Percentiles rank a stretch among this genome's conserved stretches.
Conservation (phyloP, 1,140 invertebrate species). For the Holcopasites calliopsidis region DNA sequence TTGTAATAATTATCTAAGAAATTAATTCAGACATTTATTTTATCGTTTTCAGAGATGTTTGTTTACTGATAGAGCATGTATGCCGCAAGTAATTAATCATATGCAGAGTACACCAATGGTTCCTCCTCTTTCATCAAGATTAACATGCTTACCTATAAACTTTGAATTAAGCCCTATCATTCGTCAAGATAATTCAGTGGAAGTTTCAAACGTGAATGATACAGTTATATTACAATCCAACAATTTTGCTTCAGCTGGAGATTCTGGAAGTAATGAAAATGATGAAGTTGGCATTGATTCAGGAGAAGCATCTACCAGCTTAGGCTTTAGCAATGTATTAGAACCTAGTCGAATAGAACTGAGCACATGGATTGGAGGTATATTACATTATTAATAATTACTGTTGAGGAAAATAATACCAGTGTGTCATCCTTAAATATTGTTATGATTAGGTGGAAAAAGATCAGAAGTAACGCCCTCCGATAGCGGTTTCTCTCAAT, state of each 20-base stretch:
- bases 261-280: slow-evolving; percentile 17
- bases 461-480: slow-evolving; percentile 63
- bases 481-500: slow-evolving; percentile 76
- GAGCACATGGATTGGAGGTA: slow-evolving; percentile 79
- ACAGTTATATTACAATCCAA: slow-evolving; percentile 31
- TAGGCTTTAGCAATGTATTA: slow-evolving; percentile 52
- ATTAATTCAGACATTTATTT: slow-evolving; percentile 18
- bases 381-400: slow-evolving; percentile 24
- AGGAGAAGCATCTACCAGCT: slow-evolving; percentile 43
- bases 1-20: background rate
- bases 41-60: slow-evolving; percentile 71
- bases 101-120: slow-evolving; percentile 78
- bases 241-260: slow-evolving; percentile 40
- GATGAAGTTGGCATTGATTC: slow-evolving; percentile 27
- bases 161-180: slow-evolving; percentile 79
- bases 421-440: background rate
- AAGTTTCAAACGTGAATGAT: slow-evolving; percentile 43
- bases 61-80: slow-evolving; percentile 66
- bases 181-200: slow-evolving; percentile 63
- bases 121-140: slow-evolving; percentile 66
- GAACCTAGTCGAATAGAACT: slow-evolving; percentile 70
- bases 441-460: slow-evolving; percentile 62
- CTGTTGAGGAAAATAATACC: background rate
- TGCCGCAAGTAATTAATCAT: slow-evolving; percentile 63
- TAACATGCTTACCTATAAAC: slow-evolving; percentile 71